Conservation (phyloP, 2,113 vertebrate genomes). For the Equus quagga region DNA sequence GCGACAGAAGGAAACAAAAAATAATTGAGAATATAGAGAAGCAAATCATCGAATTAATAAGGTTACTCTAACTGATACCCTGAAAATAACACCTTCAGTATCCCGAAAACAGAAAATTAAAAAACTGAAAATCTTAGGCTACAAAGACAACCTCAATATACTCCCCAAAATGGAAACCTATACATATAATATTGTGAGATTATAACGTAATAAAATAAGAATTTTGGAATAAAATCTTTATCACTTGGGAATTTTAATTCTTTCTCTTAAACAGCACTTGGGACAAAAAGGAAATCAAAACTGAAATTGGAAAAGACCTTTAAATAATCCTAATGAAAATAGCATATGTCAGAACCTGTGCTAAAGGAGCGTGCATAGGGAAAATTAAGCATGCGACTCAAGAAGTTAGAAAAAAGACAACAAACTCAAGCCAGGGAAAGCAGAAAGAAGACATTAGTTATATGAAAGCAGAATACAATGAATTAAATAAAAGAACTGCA, state of each 20-base stretch:
- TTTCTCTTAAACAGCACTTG: constrained; percentile 15
- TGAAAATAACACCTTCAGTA: background rate
- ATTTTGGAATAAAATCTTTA: constrained; percentile 57
- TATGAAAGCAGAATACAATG: background rate
- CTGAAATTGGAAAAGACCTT: constrained; percentile 49
- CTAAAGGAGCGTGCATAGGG: background rate
- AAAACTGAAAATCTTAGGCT: constrained; percentile 6
- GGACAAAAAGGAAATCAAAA: constrained; percentile 47
- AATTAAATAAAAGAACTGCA: constrained; percentile 47
- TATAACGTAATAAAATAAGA: constrained; percentile 57
- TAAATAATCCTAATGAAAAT: constrained; percentile 38
- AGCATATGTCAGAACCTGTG: background rate
- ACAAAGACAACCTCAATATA: constrained; percentile 4
- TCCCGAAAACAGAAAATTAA: constrained; percentile 31
- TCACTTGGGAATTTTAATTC: constrained; percentile 5
- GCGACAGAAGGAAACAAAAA: constrained; percentile 5
- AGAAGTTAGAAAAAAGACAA: constrained; percentile 5
- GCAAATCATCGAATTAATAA: background rate
- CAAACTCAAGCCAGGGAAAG: background rate
- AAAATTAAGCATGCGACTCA: background rate
- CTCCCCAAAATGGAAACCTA: constrained; percentile 5
- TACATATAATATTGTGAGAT: background rate
- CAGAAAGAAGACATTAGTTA: constrained; percentile 41
- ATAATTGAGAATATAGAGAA: background rate
- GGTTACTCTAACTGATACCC: background rate